A percentile compares a stretch with the other conserved stretches of the same genome.
Evolutionary conservation across 2,113 vertebrate genomes (phyloP).

Genomic region (Alosa alosa): DNA sequence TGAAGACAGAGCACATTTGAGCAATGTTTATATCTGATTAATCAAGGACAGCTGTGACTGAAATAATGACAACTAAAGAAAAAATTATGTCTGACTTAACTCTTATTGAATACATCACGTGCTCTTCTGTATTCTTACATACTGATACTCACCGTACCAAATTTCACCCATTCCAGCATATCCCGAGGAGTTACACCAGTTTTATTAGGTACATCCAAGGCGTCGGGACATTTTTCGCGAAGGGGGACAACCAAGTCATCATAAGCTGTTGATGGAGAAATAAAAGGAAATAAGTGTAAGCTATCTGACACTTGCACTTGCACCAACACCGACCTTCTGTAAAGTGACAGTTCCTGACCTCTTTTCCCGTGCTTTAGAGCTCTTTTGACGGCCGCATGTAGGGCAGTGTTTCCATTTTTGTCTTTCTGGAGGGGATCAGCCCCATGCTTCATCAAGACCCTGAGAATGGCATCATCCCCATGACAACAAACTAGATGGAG

Average conservation of each 20-base stretch:
- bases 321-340: background rate
- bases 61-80: too few species aligned
- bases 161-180: slow-evolving; percentile 65
- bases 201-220: slow-evolving; percentile 69
- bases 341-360: slow-evolving; percentile 45
- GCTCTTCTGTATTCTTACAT: background rate
- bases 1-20: slow-evolving; percentile 15
- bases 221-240: slow-evolving; percentile 67
- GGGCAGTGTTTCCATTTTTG: slow-evolving; percentile 71
- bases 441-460: slow-evolving; percentile 74
- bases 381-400: slow-evolving; percentile 73
- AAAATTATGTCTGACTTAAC: too few species aligned
- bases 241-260: slow-evolving; percentile 79
- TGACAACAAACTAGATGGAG: slow-evolving; percentile 75
- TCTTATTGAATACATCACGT: background rate
- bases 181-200: slow-evolving; percentile 79
- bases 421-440: slow-evolving; percentile 73
- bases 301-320: background rate
- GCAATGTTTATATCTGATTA: background rate
- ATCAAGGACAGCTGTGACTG: background rate
- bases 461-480: slow-evolving; percentile 68
- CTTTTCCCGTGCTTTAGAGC: slow-evolving; percentile 64
- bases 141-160: slow-evolving; percentile 54
- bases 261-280: slow-evolving; percentile 63
- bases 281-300: background rate